Evolutionary conservation across 2,888 invertebrate species (phyloP).

Genomic region (Lasioglossum figueresi): DNA sequence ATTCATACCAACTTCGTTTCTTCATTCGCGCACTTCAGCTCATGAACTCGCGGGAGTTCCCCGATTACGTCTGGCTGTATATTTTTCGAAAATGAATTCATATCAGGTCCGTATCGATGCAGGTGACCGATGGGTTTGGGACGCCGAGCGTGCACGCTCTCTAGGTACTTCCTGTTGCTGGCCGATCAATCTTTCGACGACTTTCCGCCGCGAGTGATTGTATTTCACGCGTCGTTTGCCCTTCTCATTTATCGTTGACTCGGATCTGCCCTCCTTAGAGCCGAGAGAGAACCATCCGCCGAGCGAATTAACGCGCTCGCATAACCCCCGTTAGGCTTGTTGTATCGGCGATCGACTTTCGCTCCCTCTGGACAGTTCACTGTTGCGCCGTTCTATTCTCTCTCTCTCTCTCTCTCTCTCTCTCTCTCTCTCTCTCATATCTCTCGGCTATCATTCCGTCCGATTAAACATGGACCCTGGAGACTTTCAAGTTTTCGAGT

Average conservation of each 20-base stretch:
- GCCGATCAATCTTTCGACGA: conserved; percentile 41
- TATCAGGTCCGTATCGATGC: neutral
- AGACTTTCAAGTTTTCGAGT: conserved; percentile 70
- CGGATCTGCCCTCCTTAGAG: conserved; percentile 16
- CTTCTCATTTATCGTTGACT: conserved; percentile 44
- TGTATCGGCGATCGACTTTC: conserved; percentile 63
- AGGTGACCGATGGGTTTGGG: neutral
- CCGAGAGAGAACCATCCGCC: conserved; percentile 19
- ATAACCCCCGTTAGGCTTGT: conserved; percentile 3
- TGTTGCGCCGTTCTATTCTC: neutral
- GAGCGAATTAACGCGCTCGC: conserved; percentile 68
- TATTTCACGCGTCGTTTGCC: conserved; percentile 64
- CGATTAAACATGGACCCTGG: conserved; percentile 75
- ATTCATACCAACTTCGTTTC: neutral
- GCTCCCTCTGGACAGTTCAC: conserved; percentile 64
- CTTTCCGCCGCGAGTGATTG: conserved; percentile 47
- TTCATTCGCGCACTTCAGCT: neutral
- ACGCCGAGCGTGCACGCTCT: neutral
- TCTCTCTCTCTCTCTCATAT: conserved; percentile 51
- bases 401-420: conserved; percentile 51
- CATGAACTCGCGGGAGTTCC: neutral
- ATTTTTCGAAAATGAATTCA: neutral
- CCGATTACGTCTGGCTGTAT: neutral
- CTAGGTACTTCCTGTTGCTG: neutral
- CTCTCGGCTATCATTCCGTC: conserved; percentile 75